A percentile compares a stretch with the other conserved stretches of the same genome.
Evolutionary conservation across 2,797 vertebrate species (phyloP).

Genomic region (Lutjanus argentimaculatus): DNA sequence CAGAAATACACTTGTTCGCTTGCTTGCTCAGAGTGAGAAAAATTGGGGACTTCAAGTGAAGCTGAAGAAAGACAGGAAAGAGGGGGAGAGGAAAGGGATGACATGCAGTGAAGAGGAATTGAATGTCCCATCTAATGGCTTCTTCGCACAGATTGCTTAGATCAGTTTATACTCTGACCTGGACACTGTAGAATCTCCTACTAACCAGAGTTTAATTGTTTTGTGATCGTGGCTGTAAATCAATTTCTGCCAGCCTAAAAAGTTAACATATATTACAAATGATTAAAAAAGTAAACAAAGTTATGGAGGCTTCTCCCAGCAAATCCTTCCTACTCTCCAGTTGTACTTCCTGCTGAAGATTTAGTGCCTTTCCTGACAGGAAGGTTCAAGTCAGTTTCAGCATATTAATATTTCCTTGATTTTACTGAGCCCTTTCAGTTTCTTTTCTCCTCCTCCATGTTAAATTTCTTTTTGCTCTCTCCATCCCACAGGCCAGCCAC

Average conservation of each 20-base stretch:
- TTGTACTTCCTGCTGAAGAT: neutral
- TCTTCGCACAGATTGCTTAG: too few relatives aligned
- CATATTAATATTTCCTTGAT: neutral
- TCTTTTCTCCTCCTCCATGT: neutral
- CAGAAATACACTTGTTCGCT: neutral
- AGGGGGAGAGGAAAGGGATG: neutral
- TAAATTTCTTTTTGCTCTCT: slow-evolving; percentile 13
- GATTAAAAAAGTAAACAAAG: neutral
- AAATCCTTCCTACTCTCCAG: neutral
- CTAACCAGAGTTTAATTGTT: too few relatives aligned
- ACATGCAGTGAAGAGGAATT: too few relatives aligned
- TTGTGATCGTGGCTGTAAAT: too few relatives aligned
- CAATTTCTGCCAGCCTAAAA: too few relatives aligned
- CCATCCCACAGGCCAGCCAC: slow-evolving; percentile 87
- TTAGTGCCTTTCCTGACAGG: neutral
- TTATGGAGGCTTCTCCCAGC: neutral
- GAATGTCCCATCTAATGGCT: too few relatives aligned
- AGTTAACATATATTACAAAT: neutral
- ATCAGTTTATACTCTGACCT: too few relatives aligned
- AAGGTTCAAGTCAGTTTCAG: neutral
- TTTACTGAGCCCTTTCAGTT: neutral
- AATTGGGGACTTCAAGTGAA: too few relatives aligned
- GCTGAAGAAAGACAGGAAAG: neutral
- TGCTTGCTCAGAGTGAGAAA: neutral
- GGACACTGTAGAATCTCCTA: too few relatives aligned